Conservation (phyloP, 2,113 vertebrate genomes). For the Pluvialis apricaria region DNA sequence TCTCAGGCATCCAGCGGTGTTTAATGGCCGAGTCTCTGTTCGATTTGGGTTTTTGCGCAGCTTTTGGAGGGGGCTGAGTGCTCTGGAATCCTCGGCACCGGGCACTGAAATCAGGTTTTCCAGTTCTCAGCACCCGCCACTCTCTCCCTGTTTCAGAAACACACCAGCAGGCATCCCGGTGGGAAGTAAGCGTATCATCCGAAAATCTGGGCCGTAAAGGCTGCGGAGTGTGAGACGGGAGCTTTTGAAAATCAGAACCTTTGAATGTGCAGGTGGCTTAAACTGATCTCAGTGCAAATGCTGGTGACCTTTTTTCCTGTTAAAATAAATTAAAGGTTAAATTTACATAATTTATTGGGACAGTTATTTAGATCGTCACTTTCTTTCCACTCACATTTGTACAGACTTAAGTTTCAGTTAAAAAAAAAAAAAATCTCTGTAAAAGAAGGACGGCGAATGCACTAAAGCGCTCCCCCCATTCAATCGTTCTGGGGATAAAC, state of each 20-base stretch:
- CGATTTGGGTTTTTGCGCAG: background rate
- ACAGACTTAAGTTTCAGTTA: background rate
- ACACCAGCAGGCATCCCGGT: background rate
- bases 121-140: background rate
- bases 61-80: background rate
- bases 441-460: background rate
- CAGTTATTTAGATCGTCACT: background rate
- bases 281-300: background rate
- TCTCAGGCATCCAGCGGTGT: background rate
- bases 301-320: background rate
- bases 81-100: background rate
- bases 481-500: fast-evolving
- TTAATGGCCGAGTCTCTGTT: background rate
- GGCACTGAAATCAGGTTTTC: background rate
- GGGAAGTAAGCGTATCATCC: fast-evolving
- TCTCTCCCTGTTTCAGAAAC: background rate
- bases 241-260: background rate
- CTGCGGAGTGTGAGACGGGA: fast-evolving
- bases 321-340: slow-evolving; percentile 23
- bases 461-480: background rate
- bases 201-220: background rate
- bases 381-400: background rate
- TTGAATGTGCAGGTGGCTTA: background rate
- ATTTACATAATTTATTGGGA: slow-evolving; percentile 12
- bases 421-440: background rate